These are phyloP conservation scores for Cheilosia urbana DNA, from an alignment of 2,888 invertebrate genomes.

Conservation along the genomic window DNA sequence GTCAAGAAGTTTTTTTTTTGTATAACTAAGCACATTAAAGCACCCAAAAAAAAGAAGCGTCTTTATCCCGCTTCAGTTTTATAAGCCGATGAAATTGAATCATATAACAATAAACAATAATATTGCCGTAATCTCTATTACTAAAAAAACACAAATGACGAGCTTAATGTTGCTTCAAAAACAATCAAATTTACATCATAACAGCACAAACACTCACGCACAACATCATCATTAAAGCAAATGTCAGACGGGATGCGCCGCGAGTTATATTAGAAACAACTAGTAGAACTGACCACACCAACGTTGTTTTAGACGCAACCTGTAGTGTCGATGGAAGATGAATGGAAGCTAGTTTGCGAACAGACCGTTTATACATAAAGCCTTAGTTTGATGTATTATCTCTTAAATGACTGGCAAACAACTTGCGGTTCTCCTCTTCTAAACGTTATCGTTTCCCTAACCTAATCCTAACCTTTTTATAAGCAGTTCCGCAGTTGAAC, in stretches of 20 bases:
- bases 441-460: too few species aligned
- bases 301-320: too few species aligned
- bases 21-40: slow-evolving; percentile 10
- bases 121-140: neutral
- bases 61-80: neutral
- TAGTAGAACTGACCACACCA: too few species aligned
- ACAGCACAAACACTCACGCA: neutral
- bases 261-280: too few species aligned
- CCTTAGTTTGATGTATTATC: too few species aligned
- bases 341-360: too few species aligned
- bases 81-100: slow-evolving; percentile 3
- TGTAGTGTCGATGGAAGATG: too few species aligned
- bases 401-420: too few species aligned
- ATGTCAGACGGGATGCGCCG: neutral
- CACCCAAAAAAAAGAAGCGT: neutral
- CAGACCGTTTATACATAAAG: too few species aligned
- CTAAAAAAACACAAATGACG: slow-evolving; percentile 24
- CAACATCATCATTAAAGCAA: neutral
- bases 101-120: neutral
- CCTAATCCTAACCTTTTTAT: too few species aligned
- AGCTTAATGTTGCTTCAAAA: slow-evolving; percentile 54
- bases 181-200: slow-evolving; percentile 39
- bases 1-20: slow-evolving; percentile 11
- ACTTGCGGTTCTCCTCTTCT: too few species aligned
- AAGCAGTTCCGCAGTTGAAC: too few species aligned